phyloP scores from a whole-genome alignment of 2,113 vertebrate genomes.

The Lophochroa leadbeateri region DNA sequence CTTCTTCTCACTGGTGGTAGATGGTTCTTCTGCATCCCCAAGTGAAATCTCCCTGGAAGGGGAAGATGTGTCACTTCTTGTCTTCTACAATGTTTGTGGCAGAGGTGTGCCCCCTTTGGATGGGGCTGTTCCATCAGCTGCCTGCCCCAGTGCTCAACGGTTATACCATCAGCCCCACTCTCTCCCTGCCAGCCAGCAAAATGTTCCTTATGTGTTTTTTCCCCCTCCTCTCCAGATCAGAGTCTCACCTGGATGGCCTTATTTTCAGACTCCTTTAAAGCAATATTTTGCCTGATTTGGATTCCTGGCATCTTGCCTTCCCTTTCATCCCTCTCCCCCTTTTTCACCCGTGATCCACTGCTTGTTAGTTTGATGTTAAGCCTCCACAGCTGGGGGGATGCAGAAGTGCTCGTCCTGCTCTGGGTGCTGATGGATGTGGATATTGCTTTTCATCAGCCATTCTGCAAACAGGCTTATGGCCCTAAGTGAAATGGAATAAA shows the following conservation, averaged over 20 bases:
- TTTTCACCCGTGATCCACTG: not conserved
- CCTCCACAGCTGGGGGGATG: not conserved
- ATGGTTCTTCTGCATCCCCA: not conserved
- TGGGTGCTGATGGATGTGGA: not conserved
- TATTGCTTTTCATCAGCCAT: constrained; percentile 4
- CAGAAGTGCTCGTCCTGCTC: not conserved
- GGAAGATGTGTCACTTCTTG: not conserved
- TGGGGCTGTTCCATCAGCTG: not conserved
- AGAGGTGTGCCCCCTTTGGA: not conserved
- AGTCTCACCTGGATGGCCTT: not conserved
- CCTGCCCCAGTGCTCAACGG: not conserved
- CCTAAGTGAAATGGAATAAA: not conserved
- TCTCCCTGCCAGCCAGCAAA: not conserved
- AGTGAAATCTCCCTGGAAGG: not conserved
- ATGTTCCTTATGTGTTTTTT: not conserved
- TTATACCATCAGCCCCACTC: not conserved
- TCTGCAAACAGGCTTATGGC: not conserved
- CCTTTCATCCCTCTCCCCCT: not conserved
- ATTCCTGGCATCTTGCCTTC: not conserved
- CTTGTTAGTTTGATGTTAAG: not conserved
- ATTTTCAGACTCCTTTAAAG: not conserved
- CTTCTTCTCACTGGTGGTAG: not conserved
- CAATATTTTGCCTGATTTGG: not conserved
- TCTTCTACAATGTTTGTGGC: not conserved
- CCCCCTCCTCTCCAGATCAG: not conserved